Evolutionary conservation across 2,888 invertebrate species (phyloP), one percentile per base, ranked within the genome.

Genomic region (Acanthosoma haemorrhoidale): DNA sequence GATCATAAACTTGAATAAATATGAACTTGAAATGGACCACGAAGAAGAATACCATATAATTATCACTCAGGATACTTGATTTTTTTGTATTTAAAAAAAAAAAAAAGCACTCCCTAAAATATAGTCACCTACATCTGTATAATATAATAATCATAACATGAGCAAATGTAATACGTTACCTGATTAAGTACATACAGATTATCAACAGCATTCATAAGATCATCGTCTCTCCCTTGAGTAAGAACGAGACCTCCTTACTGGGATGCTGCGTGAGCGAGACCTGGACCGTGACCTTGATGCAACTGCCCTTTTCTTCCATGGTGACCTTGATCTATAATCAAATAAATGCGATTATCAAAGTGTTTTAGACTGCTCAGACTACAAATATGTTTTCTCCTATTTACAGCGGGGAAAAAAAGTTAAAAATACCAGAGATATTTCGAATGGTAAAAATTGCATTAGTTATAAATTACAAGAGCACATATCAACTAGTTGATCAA

Each of bases 231-330:
- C 73, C 31, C 73, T 43, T 13, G 73, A 73, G 59, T 73, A 73
- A 16, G 73, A 74, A 11, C 76, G 72, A 4, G 75, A 76, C 21
- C 76, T 74, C 66, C 75, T 74, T 13, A 75, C 75, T 5, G 76
- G 75, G 34, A 75, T 72, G 64, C 76, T 76, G 67, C 75, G 75
- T 21, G 77, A 77, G 25, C 75, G 73, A 21, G 74, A 72, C 58
- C 71, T 58, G 9, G 75, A 75, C 8, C 75, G 72, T n/a, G 73
- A 72, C 15, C 68, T 69, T 36, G 68, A 69, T 6, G 68, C n/a
- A n/a, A 13, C 43, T 13, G 15, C 16, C 43, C 43, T 43, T 21
- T 21, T 43, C 43, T 21, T 71, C 61, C 74, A 69, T 6, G 75
- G 74, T n/a, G 75, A 75, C 43, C 75, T 73, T 36, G 73, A 73